Evolutionary conservation across 2,113 vertebrate genomes (phyloP), one percentile per base, ranked within the genome.

Genomic region (Catharus bicknelli): DNA sequence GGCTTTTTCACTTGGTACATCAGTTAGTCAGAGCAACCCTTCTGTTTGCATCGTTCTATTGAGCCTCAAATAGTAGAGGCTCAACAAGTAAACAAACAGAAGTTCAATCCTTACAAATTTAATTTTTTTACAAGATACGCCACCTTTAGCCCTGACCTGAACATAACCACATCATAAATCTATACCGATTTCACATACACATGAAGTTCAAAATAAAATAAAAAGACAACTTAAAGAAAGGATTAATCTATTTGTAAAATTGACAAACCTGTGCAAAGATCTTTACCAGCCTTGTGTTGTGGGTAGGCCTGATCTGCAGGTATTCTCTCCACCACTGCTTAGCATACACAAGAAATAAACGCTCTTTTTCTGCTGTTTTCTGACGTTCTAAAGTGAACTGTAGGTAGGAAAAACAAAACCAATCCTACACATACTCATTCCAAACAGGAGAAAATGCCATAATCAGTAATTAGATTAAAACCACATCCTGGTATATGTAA

Each of bases 251-350:
- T 21, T 34, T 25, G 13, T 36, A 62, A 67, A 91, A 70, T 36
- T 55, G 66, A 97, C 97, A 43, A 95, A 99, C 99, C 99, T 99
- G 99, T 58, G 99, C 99, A 98, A 99, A 99, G 88, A 99, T 99
- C 97, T 99, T 99, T 54, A 99, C 99, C 63, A 99, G 98, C 75
- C 99, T 98, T 89, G 97, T 86, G 2, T 98, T 99, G 94, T 99
- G 98, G 11, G 98, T 98, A 10, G 97, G 98, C 43, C 99, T 98
- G 55, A 99, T 99, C 85, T 99, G 99, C 32, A 99, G 97, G 91
- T 99, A 99, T 95, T 99, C 99, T 94, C 99, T 99, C 99, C 99
- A 99, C 99, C 99, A 99, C 43, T 99, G 99, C 80, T 99, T 99
- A 64, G 99, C 99, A 95, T 99, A 99, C 15, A 99, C 98, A 81